Conservation (phyloP, 2,888 invertebrate genomes). For the Lasius platythorax region DNA sequence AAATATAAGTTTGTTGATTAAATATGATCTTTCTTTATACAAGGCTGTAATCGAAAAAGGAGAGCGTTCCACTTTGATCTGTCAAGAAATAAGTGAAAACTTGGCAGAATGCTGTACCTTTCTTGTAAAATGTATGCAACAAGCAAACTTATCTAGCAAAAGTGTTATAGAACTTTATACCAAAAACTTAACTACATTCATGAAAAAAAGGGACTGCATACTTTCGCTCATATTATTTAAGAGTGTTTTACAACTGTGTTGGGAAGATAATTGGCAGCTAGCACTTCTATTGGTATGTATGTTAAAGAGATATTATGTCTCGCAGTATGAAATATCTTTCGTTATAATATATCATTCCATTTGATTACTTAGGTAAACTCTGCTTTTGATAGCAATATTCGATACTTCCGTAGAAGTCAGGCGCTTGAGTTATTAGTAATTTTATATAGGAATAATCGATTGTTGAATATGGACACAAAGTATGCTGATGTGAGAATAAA, state of each 20-base stretch:
- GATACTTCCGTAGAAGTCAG: conserved; percentile 90
- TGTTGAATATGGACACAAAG: conserved; percentile 85
- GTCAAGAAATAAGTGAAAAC: conserved; percentile 90
- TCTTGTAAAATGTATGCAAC: conserved; percentile 89
- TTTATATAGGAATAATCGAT: conserved; percentile 89
- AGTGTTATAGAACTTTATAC: conserved; percentile 87
- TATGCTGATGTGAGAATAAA: conserved; percentile 83
- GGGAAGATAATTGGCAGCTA: conserved; percentile 89
- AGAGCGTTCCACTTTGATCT: conserved; percentile 88
- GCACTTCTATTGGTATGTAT: conserved; percentile 86
- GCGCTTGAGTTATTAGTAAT: conserved; percentile 89
- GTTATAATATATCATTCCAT: conserved; percentile 10
- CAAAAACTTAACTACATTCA: conserved; percentile 88
- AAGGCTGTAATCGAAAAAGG: conserved; percentile 89
- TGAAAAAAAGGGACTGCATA: conserved; percentile 89
- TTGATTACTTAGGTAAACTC: conserved; percentile 84
- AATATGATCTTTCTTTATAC: conserved; percentile 72
- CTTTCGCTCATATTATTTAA: conserved; percentile 90
- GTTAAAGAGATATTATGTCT: neutral
- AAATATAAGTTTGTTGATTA: conserved; percentile 15
- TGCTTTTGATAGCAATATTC: conserved; percentile 88
- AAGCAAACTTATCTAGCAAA: conserved; percentile 81
- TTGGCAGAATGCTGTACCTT: conserved; percentile 89
- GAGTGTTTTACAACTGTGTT: conserved; percentile 89
- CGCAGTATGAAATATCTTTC: neutral